phyloP scores from a whole-genome alignment of 2,113 vertebrate species.

The Puntigrus tetrazona region DNA sequence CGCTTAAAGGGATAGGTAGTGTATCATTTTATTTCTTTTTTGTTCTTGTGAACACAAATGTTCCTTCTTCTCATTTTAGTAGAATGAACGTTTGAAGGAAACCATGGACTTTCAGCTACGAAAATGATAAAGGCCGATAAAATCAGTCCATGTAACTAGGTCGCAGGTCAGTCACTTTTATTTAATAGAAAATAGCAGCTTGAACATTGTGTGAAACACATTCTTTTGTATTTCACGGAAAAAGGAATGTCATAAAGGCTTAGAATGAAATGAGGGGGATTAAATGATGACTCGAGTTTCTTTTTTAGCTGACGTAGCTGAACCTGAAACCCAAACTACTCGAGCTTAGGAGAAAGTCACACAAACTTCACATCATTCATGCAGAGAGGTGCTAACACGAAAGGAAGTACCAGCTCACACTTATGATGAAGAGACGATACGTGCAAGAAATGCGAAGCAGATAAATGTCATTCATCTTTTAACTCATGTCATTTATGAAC shows the following conservation, averaged over 20 bases:
- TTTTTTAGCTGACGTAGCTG: not conserved
- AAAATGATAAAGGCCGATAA: not conserved
- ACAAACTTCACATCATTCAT: not conserved
- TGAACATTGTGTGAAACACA: not conserved
- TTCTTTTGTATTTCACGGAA: too few relatives aligned
- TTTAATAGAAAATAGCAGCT: not conserved
- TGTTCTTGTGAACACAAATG: not conserved
- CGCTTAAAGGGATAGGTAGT: not conserved
- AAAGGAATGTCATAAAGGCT: too few relatives aligned
- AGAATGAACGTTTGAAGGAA: not conserved
- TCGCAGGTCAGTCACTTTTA: not conserved
- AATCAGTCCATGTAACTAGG: not conserved
- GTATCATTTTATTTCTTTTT: not conserved
- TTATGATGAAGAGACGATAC: not conserved
- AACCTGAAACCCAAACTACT: not conserved
- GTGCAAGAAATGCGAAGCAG: not conserved
- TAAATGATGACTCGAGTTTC: not conserved
- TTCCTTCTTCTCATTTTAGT: not conserved
- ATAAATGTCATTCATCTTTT: too few relatives aligned
- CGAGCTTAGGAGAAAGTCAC: not conserved
- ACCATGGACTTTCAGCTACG: not conserved
- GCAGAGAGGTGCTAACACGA: constrained; percentile 16
- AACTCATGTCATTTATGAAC: not conserved
- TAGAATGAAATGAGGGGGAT: too few relatives aligned
- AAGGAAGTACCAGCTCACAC: constrained; percentile 24